A percentile compares a stretch with the other conserved stretches of the same genome.
Conservation (phyloP, 2,113 vertebrate species). For the Delphinus delphis region DNA sequence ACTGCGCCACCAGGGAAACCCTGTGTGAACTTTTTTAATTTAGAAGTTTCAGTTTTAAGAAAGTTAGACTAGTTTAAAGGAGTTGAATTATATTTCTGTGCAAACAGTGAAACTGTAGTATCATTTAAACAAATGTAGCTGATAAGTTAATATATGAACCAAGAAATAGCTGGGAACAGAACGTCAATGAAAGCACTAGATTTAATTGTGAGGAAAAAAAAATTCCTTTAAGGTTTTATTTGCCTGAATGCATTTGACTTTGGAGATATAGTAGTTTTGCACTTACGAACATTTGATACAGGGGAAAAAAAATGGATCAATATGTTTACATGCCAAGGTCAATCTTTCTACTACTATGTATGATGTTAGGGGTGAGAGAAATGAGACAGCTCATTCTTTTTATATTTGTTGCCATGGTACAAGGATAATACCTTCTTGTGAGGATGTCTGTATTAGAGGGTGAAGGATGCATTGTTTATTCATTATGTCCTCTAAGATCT, state of each 20-base stretch:
- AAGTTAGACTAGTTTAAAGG: neutral
- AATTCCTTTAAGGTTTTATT: slow-evolving; percentile 34
- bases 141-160: neutral
- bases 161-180: neutral
- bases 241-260: slow-evolving; percentile 66
- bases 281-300: slow-evolving; percentile 76
- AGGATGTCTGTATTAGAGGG: neutral
- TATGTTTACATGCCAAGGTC: slow-evolving; percentile 73
- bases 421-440: neutral
- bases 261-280: slow-evolving; percentile 73
- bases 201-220: slow-evolving; percentile 40
- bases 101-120: neutral
- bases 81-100: neutral
- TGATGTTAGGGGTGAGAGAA: slow-evolving; percentile 48
- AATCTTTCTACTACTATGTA: slow-evolving; percentile 68
- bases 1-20: too few species aligned
- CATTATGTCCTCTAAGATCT: neutral
- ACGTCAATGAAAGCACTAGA: neutral
- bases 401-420: neutral
- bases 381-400: slow-evolving; percentile 59
- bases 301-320: slow-evolving; percentile 76
- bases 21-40: slow-evolving; percentile 52
- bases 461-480: neutral
- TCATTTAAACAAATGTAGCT: slow-evolving; percentile 6
- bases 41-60: slow-evolving; percentile 53